Conservation (phyloP, 2,113 vertebrate species). For the Trichomycterus rosablanca region DNA sequence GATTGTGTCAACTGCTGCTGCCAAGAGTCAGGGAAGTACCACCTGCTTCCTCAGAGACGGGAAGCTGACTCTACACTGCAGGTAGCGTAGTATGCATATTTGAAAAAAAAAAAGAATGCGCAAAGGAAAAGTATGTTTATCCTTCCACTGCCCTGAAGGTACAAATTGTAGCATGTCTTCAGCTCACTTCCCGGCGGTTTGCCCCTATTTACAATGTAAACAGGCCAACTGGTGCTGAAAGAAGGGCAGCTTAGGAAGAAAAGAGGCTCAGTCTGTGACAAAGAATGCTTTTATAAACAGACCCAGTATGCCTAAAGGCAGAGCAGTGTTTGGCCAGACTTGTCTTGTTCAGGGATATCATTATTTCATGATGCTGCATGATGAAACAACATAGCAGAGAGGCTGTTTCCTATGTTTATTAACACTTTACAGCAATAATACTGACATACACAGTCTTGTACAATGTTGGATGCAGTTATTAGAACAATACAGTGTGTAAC, state of each 20-base stretch:
- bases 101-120: background rate
- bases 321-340: slow-evolving; percentile 13
- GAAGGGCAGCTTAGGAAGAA: slow-evolving; percentile 6
- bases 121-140: slow-evolving; percentile 13
- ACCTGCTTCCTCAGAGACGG: slow-evolving; percentile 47
- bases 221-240: slow-evolving; percentile 25
- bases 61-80: slow-evolving; percentile 13
- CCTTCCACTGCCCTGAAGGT: slow-evolving; percentile 20
- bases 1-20: slow-evolving; percentile 34
- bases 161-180: slow-evolving; percentile 20
- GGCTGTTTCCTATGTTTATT: background rate
- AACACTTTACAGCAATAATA: too few species aligned
- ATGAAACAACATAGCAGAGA: background rate
- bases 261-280: slow-evolving; percentile 7
- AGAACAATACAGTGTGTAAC: too few species aligned
- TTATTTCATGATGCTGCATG: background rate
- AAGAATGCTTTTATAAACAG: slow-evolving; percentile 16
- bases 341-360: slow-evolving; percentile 13
- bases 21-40: slow-evolving; percentile 31
- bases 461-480: too few species aligned
- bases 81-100: background rate
- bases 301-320: slow-evolving; percentile 6
- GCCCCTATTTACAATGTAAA: slow-evolving; percentile 29
- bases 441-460: too few species aligned
- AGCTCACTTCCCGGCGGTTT: slow-evolving; percentile 12